phyloP scores from a whole-genome alignment of 2,888 invertebrate species.

The Pandemis cinnamomeana region DNA sequence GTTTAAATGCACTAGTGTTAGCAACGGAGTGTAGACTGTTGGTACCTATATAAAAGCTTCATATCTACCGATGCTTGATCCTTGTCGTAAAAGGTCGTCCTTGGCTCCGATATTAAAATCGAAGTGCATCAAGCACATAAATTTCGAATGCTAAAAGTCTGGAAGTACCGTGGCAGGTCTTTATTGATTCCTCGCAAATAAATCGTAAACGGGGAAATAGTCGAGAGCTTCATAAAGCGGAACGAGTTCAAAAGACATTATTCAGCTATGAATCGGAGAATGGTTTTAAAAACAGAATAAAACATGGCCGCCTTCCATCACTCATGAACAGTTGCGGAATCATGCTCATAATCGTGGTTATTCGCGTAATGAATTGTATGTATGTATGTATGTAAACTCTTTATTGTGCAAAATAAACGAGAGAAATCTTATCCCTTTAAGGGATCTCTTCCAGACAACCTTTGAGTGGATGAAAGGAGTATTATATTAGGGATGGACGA shows the following conservation, averaged over 20 bases:
- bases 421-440: too few species aligned
- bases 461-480: too few species aligned
- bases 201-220: constrained; percentile 62
- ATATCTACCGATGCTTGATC: background rate
- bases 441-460: too few species aligned
- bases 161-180: constrained; percentile 20
- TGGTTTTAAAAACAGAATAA: constrained; percentile 46
- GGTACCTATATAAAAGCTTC: background rate
- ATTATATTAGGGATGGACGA: too few species aligned
- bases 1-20: background rate
- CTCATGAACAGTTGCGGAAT: constrained; percentile 34
- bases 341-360: constrained; percentile 25
- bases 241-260: constrained; percentile 65
- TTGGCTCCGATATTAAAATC: background rate
- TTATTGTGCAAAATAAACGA: too few species aligned
- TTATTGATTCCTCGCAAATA: constrained; percentile 52
- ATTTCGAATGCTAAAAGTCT: constrained; percentile 14
- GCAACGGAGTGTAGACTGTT: background rate
- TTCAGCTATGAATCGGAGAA: constrained; percentile 58
- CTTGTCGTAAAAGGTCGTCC: background rate
- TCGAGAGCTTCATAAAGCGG: constrained; percentile 58
- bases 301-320: constrained; percentile 38
- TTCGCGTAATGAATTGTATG: constrained; percentile 31
- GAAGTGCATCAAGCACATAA: constrained; percentile 4
- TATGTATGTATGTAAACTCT: too few species aligned